Percentiles rank a stretch among this genome's conserved stretches.
These are phyloP conservation scores for Herminia tarsipennalis DNA, from an alignment of 2,888 invertebrate genomes.

Conservation along the genomic window DNA sequence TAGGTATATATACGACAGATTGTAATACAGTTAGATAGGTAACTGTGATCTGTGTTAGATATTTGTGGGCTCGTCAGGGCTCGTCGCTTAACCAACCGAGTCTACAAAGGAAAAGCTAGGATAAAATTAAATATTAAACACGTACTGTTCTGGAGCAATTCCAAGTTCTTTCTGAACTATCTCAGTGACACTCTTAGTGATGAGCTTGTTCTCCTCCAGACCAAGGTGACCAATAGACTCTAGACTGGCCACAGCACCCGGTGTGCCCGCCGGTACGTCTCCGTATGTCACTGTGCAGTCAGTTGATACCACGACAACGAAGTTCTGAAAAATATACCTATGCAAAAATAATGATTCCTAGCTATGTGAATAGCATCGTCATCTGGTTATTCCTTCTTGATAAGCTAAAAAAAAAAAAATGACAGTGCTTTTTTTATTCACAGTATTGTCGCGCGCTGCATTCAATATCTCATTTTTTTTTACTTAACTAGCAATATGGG, in stretches of 20 bases:
- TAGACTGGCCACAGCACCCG: constrained; percentile 53
- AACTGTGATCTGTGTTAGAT: too few species aligned
- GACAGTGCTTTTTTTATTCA: too few species aligned
- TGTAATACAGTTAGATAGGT: too few species aligned
- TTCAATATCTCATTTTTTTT: not conserved
- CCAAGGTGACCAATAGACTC: constrained; percentile 63
- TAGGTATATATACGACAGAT: too few species aligned
- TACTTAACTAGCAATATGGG: not conserved
- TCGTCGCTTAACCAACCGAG: too few species aligned
- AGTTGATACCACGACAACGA: not conserved
- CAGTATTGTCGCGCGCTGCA: too few species aligned
- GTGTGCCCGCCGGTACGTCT: not conserved
- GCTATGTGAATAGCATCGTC: too few species aligned
- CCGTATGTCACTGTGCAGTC: not conserved
- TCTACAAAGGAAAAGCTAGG: not conserved
- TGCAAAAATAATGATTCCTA: not conserved
- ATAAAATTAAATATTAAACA: not conserved
- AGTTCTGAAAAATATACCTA: not conserved
- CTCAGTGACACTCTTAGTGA: constrained; percentile 54
- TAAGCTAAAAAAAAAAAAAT: too few species aligned
- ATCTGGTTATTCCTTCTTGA: too few species aligned
- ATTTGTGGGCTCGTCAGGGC: too few species aligned
- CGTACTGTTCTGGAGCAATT: constrained; percentile 57
- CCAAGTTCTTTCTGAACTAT: constrained; percentile 64
- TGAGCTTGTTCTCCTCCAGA: constrained; percentile 51